Base-by-base conservation (phyloP, 92 coral and sea anemone genomes). In the Phenganax stokvisi region DNA sequence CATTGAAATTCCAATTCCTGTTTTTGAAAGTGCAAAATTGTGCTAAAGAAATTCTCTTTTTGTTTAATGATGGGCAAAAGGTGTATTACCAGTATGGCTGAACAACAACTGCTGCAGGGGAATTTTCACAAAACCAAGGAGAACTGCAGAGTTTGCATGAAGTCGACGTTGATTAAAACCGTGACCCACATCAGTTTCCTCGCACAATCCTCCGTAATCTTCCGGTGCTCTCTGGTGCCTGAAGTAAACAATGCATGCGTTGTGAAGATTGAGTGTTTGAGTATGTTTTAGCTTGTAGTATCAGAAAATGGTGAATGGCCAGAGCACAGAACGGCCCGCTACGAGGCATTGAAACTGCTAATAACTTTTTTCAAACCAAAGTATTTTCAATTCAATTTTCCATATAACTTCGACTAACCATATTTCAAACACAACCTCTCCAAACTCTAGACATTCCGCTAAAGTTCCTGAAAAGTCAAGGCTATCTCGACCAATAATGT, bases 191-290 rank as follows among this genome's bases (percentile, higher is more conserved):
- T 74, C 67, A 74, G 71, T 37, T 54, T 72, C 29, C 9, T 80
- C 79, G 57, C 58, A 16, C 51, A 83, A 56, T 58, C 37, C 72
- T 59, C 81, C 80, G 79, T 86, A 83, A 65, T 62, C 55, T 17
- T 90, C 97, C 57, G 87, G 76, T 3, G 89, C 81, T 80, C 86
- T 76, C 74, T 94, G 96, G 75, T 94, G 98, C 97, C 97, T 91
- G 69, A 51, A 72, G 28, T 37, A 2, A 2, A 37, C 47, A 37
- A 37, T 37, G 47, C 47, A 37, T 5, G 47, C 47, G 47, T 37
- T 37, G 47, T 37, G 47, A 37, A 37, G 3, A 37, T 1, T 37
- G 47, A 37, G 47, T 37, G 47, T 37, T 1, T 37, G 47, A 37
- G 3, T 37, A 37, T 37, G 47, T 37, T 37, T 37, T 37, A 37